Evolutionary conservation across 2,113 vertebrate genomes (phyloP).

Genomic region (Grallaria varia): DNA sequence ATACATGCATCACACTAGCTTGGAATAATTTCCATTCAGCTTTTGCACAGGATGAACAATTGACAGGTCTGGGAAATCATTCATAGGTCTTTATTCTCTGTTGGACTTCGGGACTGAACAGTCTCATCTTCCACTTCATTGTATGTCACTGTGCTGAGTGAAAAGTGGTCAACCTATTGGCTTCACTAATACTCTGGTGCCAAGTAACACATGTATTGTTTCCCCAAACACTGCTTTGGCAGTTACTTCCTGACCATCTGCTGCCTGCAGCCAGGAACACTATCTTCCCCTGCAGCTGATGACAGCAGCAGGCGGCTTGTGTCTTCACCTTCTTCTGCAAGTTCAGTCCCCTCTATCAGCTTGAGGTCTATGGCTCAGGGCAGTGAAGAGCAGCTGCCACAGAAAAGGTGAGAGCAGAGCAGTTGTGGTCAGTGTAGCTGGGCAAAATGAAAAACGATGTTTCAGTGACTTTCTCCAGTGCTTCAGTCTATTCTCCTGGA

Average conservation of each 20-base stretch:
- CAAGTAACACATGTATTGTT: slow-evolving; percentile 14
- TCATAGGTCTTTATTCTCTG: background rate
- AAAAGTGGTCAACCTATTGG: slow-evolving; percentile 24
- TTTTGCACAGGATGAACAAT: background rate
- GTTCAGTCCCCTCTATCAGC: slow-evolving; percentile 10
- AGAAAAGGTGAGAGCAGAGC: background rate
- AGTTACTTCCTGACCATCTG: slow-evolving; percentile 23
- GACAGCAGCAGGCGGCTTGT: background rate
- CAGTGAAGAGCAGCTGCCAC: background rate
- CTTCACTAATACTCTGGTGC: background rate
- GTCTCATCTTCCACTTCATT: slow-evolving; percentile 20
- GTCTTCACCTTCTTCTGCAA: slow-evolving; percentile 3
- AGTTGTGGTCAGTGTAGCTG: background rate
- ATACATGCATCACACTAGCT: background rate
- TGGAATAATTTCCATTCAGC: background rate
- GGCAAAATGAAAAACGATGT: slow-evolving; percentile 33
- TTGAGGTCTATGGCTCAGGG: background rate
- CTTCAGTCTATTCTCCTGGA: slow-evolving; percentile 17
- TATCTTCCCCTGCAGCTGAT: background rate
- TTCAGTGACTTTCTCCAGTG: background rate
- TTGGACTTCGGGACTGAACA: background rate
- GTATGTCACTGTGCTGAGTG: background rate
- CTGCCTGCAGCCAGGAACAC: background rate
- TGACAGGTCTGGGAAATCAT: background rate
- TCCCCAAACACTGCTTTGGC: slow-evolving; percentile 4